Percentiles rank a stretch among this genome's conserved stretches.
These are phyloP conservation scores for Oryctolagus cuniculus DNA, from an alignment of 2,113 vertebrate genomes.

Conservation along the genomic window mOryCun1.1 NC_091453.1:22129001-22129500, in stretches of 20 bases:
- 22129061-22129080: no score
- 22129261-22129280: not conserved
- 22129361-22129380: not conserved
- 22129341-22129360: not conserved
- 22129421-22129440: not conserved
- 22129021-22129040: no score
- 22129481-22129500: not conserved
- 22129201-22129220: constrained; percentile 30
- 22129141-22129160: no score
- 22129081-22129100: no score
- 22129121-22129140: no score
- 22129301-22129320: not conserved
- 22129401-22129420: not conserved
- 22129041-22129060: no score
- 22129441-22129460: constrained; percentile 24
- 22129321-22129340: not conserved
- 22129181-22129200: not conserved
- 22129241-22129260: not conserved
- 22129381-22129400: not conserved
- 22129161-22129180: no score
- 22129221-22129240: not conserved
- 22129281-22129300: not conserved
- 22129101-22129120: no score
- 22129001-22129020: no score
- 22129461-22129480: not conserved